phyloP scores from a whole-genome alignment of 2,113 vertebrate genomes.

The Mobula hypostoma region DNA sequence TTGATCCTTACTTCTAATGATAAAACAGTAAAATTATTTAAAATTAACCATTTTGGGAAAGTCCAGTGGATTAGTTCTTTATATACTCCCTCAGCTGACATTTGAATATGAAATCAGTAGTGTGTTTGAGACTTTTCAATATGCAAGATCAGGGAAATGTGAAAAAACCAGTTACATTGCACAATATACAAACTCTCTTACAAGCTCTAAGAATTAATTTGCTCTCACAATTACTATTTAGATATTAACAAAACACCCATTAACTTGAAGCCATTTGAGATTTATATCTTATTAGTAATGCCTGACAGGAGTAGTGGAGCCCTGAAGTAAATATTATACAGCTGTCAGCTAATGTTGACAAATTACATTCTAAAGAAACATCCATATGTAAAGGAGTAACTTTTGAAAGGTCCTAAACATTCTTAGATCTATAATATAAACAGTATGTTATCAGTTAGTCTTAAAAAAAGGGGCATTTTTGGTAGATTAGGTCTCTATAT shows the following conservation, averaged over 20 bases:
- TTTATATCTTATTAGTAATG: slow-evolving; percentile 33
- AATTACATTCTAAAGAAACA: no score
- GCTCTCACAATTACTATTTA: not conserved
- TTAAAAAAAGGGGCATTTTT: not conserved
- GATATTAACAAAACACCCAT: slow-evolving; percentile 5
- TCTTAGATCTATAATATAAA: not conserved
- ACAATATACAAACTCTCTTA: not conserved
- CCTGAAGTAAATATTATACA: not conserved
- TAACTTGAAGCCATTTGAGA: not conserved
- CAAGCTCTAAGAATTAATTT: not conserved
- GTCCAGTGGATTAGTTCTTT: no score
- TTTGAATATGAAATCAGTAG: no score
- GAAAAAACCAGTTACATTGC: not conserved
- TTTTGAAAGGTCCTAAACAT: not conserved
- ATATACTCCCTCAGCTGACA: no score
- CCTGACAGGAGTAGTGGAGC: not conserved
- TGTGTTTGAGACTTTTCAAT: no score
- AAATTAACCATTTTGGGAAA: not conserved
- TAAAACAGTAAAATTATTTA: not conserved
- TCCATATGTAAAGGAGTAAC: slow-evolving; percentile 27
- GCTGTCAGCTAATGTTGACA: not conserved
- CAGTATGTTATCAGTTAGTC: not conserved
- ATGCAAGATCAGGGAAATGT: no score
- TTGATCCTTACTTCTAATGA: not conserved
- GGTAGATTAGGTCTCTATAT: not conserved